Base-by-base conservation (phyloP, 2,113 vertebrate species). In the Arothron firmamentum region DNA sequence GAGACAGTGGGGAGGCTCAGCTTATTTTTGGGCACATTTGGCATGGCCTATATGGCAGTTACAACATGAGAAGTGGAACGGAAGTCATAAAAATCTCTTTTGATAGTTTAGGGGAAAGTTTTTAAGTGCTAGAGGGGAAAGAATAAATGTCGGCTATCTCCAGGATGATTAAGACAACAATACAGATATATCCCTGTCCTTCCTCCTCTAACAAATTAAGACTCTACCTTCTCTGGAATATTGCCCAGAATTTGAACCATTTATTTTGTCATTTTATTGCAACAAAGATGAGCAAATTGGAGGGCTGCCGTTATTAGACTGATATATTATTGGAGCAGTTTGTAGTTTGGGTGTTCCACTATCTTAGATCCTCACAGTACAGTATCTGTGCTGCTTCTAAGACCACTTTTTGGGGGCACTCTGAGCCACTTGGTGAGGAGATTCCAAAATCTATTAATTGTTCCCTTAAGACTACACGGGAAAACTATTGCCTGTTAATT, bases 1-100 rank as follows among this genome's bases (percentile, higher is more conserved):
- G 81, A 87, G 90, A 88, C 91, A 79, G 91, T 90, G 88, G 91
- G 91, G 90, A 86, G 88, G 87, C 88, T 80, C 83, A 59, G 86
- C 87, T 91, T 91, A 91, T 91, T 89, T 90, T 87, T 89, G 89
- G 88, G 86, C 86, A 90, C 88, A 91, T 91, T 92, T 91, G 89
- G 88, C 88, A 90, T 89, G 91, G 88, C 89, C 90, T 91, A 88
- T 74, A 90, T 89, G 90, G 88, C 74, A 87, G 83, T 90, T 90
- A 88, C 67, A 76, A 78, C 65, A 76, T 81, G 79, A 78, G 85
- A 89, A 90, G 89, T 90, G 87, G 89, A 92, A 88, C 89, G 87
- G 80, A 84, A 90, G 81, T 90, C 86, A 84, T 85, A 77, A 83
- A 83, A 69, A 81, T 56, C 6, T 74, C 85, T 78, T 70, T 47